phyloP scores from a whole-genome alignment of 1,140 invertebrate genomes.

The Drosophila busckii region DNA sequence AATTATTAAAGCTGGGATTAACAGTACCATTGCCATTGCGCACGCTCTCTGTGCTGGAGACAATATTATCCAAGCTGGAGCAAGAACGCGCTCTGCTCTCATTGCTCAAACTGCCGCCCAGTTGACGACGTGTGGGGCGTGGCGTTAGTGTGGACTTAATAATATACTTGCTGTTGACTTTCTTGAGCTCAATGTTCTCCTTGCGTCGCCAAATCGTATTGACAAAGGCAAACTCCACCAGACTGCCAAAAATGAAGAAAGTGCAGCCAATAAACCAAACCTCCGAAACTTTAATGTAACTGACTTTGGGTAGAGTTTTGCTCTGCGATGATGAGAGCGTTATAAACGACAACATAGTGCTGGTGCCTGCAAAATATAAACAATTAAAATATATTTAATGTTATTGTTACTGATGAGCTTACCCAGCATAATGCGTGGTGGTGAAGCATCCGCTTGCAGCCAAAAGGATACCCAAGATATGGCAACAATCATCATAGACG shows the following conservation, averaged over 20 bases:
- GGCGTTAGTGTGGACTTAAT: constrained; percentile 90
- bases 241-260: constrained; percentile 89
- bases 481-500: constrained; percentile 92
- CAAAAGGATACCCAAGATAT: constrained; percentile 95
- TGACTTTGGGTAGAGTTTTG: constrained; percentile 91
- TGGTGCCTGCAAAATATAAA: constrained; percentile 81
- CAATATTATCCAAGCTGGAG: constrained; percentile 82
- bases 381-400: neutral
- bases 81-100: constrained; percentile 83
- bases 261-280: constrained; percentile 92
- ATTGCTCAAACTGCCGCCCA: constrained; percentile 80
- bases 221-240: constrained; percentile 93
- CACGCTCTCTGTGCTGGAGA: constrained; percentile 73
- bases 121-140: constrained; percentile 84
- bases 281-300: constrained; percentile 93
- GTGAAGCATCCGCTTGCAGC: constrained; percentile 91
- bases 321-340: constrained; percentile 88
- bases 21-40: constrained; percentile 64
- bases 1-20: constrained; percentile 81
- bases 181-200: constrained; percentile 90
- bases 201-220: constrained; percentile 92
- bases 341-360: constrained; percentile 93
- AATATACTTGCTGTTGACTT: constrained; percentile 91
- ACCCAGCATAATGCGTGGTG: constrained; percentile 89
- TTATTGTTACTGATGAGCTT: constrained; percentile 48